Conservation (phyloP, 2,797 vertebrate species). For the Etheostoma perlongum region DNA sequence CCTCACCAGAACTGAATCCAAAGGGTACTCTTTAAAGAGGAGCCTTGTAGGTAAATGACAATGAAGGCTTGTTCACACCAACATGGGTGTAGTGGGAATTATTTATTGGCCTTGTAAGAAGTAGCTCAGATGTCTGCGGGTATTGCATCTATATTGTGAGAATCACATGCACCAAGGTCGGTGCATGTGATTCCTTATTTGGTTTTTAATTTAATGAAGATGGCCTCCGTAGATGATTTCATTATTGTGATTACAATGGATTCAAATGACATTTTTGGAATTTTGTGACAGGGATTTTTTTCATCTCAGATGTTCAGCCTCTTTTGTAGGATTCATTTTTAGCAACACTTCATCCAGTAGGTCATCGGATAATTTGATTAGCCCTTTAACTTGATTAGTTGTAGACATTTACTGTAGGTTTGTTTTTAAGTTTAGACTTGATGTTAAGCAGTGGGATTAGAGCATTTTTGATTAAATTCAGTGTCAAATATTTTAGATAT, state of each 20-base stretch:
- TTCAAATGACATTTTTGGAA: conserved; percentile 5
- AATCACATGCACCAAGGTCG: conserved; percentile 64
- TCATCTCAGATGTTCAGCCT: neutral
- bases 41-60: conserved; percentile 39
- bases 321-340: conserved; percentile 34
- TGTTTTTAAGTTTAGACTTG: neutral
- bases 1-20: conserved; percentile 13
- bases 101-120: conserved; percentile 52
- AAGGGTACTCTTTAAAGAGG: conserved; percentile 13
- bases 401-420: conserved; percentile 8
- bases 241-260: conserved; percentile 11
- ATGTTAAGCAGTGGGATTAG: neutral
- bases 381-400: conserved; percentile 25
- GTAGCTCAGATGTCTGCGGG: conserved; percentile 52
- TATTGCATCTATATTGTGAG: conserved; percentile 43
- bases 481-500: conserved; percentile 10
- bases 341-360: conserved; percentile 22
- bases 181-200: conserved; percentile 13
- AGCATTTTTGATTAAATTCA: conserved; percentile 9
- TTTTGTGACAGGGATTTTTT: neutral
- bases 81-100: conserved; percentile 56
- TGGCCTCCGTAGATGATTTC: neutral
- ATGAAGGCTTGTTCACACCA: conserved; percentile 50
- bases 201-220: neutral
- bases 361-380: conserved; percentile 48